These are phyloP conservation scores for Eilema depressum DNA, from an alignment of 2,888 invertebrate species.

Conservation along the genomic window DNA sequence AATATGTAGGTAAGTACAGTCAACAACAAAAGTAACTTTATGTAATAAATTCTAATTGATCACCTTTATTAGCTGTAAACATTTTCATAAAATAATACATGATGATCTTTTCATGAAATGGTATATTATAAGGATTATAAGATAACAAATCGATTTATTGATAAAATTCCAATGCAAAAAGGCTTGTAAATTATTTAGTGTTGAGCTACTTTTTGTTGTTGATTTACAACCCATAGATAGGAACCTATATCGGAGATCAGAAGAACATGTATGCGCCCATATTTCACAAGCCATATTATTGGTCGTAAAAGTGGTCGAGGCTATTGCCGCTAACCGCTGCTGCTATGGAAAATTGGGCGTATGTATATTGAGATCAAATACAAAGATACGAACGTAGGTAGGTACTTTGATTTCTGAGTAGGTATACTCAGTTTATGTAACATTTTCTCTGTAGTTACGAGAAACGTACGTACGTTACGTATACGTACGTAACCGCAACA, in stretches of 20 bases:
- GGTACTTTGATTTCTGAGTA: neutral
- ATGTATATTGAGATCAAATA: neutral
- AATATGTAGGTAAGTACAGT: conserved; percentile 25
- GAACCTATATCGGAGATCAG: neutral
- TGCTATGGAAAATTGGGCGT: neutral
- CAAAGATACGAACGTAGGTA: too few relatives aligned
- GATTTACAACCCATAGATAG: neutral
- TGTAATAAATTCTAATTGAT: neutral
- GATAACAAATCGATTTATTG: too few relatives aligned
- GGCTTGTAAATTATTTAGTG: neutral
- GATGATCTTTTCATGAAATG: too few relatives aligned
- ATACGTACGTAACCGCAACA: neutral
- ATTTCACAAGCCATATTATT: neutral
- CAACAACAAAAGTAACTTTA: neutral
- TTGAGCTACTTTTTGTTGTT: neutral
- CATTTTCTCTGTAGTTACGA: neutral
- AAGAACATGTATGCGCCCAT: neutral
- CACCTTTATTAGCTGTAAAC: neutral
- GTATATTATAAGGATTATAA: too few relatives aligned
- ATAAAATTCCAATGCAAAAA: too few relatives aligned
- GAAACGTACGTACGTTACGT: too few relatives aligned
- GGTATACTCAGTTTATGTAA: neutral
- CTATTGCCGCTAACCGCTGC: neutral
- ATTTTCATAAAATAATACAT: neutral
- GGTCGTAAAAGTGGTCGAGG: neutral